Evolutionary conservation across 2,113 vertebrate species (phyloP).

Genomic region (Cinclus mexicanus): DNA sequence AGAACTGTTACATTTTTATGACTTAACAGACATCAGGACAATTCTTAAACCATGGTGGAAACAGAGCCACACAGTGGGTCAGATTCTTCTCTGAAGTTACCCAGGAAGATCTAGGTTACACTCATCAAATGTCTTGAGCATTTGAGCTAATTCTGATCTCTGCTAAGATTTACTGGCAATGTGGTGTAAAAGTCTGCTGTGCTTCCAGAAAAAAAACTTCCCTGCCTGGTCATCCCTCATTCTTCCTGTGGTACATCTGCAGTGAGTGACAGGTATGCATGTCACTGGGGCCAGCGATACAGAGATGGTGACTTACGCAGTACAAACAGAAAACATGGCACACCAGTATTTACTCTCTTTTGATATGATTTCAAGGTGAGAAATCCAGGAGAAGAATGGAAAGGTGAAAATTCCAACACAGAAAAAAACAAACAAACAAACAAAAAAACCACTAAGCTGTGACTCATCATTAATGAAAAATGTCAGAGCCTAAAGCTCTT

Average conservation of each 20-base stretch:
- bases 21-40: not conserved
- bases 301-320: not conserved
- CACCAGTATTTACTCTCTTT: not conserved
- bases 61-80: not conserved
- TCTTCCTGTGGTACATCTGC: not conserved
- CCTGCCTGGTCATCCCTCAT: not conserved
- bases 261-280: not conserved
- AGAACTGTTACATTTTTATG: not conserved
- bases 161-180: not conserved
- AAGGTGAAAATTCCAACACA: conserved; percentile 7
- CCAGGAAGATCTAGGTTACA: not conserved
- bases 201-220: not conserved
- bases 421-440: not conserved
- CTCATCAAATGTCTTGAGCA: not conserved
- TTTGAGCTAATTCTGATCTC: not conserved
- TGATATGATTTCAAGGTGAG: not conserved
- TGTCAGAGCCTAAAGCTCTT: conserved; percentile 21
- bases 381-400: not conserved
- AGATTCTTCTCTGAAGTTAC: not conserved
- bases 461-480: conserved; percentile 33
- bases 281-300: not conserved
- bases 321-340: not conserved
- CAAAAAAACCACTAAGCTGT: not conserved
- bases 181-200: not conserved
- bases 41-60: not conserved